These are phyloP conservation scores for Rhinatrema bivittatum DNA, from an alignment of 2,797 vertebrate species.

Conservation along the genomic window DNA sequence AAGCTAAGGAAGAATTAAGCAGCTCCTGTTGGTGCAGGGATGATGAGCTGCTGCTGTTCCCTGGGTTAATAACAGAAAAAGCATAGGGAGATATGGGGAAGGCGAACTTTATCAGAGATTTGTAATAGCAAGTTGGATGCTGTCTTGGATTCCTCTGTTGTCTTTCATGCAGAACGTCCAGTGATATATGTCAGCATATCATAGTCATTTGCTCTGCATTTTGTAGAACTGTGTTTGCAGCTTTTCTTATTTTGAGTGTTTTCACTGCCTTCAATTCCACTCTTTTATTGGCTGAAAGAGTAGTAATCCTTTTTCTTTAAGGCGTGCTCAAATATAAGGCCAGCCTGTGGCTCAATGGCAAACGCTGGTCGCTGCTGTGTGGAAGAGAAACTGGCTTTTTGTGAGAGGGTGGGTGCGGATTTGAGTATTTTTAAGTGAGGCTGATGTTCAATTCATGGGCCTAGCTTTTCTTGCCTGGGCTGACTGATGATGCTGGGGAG, in stretches of 20 bases:
- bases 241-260: background rate
- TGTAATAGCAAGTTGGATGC: conserved; percentile 4
- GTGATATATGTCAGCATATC: background rate
- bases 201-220: conserved; percentile 1
- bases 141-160: conserved; percentile 11
- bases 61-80: background rate
- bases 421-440: no score
- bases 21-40: background rate
- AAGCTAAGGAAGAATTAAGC: background rate
- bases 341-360: no score
- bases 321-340: conserved; percentile 4
- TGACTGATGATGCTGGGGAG: no score
- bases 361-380: no score
- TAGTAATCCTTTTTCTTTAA: conserved; percentile 1
- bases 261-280: background rate
- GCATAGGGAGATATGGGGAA: no score
- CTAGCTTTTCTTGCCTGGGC: no score
- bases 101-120: background rate
- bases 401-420: no score
- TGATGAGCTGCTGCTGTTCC: background rate
- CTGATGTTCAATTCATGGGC: no score
- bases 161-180: conserved; percentile 12
- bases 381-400: no score
- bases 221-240: conserved; percentile 5
- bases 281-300: conserved; percentile 8